phyloP scores from a whole-genome alignment of 2,888 invertebrate genomes.

The Matsumyia berberina region DNA sequence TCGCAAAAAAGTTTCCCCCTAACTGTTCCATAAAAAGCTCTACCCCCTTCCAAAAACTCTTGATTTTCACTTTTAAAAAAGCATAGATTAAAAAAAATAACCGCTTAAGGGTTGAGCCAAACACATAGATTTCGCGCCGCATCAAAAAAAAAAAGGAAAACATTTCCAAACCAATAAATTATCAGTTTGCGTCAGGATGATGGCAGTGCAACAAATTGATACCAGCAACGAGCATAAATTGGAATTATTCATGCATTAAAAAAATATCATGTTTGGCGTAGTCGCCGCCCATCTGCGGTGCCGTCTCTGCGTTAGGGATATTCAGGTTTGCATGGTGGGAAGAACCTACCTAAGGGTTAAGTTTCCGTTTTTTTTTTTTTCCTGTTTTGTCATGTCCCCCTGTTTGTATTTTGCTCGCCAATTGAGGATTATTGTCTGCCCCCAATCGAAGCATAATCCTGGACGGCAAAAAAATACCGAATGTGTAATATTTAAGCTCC shows the following conservation, averaged over 20 bases:
- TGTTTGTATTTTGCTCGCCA: conserved; percentile 40
- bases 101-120: neutral
- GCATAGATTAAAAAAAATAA: neutral
- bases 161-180: conserved; percentile 52
- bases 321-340: conserved; percentile 26
- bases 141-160: conserved; percentile 4
- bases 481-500: conserved; percentile 56
- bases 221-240: conserved; percentile 54
- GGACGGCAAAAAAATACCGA: conserved; percentile 19
- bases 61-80: neutral
- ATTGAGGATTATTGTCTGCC: conserved; percentile 56
- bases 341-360: conserved; percentile 45
- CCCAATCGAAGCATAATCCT: conserved; percentile 53
- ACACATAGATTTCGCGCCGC: neutral
- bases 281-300: conserved; percentile 11
- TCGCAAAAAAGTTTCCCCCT: too few relatives aligned
- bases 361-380: conserved; percentile 22
- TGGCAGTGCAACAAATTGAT: conserved; percentile 65
- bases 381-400: conserved; percentile 9
- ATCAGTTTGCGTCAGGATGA: conserved; percentile 55
- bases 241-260: conserved; percentile 64
- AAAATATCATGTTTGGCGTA: conserved; percentile 42
- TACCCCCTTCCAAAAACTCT: neutral
- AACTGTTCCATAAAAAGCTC: too few relatives aligned
- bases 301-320: conserved; percentile 34